phyloP scores from a whole-genome alignment of 2,888 invertebrate species.

The Steromphala cineraria region DNA sequence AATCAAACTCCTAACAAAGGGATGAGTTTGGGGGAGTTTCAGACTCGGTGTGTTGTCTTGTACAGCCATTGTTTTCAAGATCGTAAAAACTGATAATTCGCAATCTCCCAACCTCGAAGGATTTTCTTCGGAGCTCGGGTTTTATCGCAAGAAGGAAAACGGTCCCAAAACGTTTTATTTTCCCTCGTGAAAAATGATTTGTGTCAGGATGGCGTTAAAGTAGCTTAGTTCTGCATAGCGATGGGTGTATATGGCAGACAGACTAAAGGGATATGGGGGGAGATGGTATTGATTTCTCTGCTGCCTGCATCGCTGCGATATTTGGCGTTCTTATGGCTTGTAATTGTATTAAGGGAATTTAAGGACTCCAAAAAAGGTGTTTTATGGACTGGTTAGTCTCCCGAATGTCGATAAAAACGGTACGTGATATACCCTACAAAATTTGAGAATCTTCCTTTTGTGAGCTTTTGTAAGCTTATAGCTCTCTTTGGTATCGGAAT shows the following conservation, averaged over 20 bases:
- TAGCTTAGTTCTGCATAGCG: background rate
- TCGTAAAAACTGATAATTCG: slow-evolving; percentile 5
- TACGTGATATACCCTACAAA: too few relatives aligned
- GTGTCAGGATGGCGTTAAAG: slow-evolving; percentile 11
- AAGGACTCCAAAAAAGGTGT: too few relatives aligned
- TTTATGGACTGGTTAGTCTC: too few relatives aligned
- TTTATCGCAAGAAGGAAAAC: background rate
- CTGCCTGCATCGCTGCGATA: background rate
- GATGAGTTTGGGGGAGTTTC: background rate
- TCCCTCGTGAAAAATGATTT: slow-evolving; percentile 10
- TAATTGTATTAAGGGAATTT: too few relatives aligned
- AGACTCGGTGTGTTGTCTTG: background rate
- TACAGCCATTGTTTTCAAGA: background rate
- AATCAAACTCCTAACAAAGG: slow-evolving; percentile 1
- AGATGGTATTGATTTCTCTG: background rate
- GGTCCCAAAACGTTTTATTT: slow-evolving; percentile 17
- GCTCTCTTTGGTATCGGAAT: too few relatives aligned
- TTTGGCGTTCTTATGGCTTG: background rate
- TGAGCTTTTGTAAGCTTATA: too few relatives aligned
- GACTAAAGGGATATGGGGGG: background rate
- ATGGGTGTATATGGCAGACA: background rate
- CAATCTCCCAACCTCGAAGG: background rate
- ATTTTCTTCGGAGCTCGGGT: background rate
- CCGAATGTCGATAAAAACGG: too few relatives aligned
- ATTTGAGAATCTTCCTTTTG: too few relatives aligned